Evolutionary conservation across 2,888 invertebrate species (phyloP), one percentile per base, ranked within the genome.

Genomic region (Amitus sp.): DNA sequence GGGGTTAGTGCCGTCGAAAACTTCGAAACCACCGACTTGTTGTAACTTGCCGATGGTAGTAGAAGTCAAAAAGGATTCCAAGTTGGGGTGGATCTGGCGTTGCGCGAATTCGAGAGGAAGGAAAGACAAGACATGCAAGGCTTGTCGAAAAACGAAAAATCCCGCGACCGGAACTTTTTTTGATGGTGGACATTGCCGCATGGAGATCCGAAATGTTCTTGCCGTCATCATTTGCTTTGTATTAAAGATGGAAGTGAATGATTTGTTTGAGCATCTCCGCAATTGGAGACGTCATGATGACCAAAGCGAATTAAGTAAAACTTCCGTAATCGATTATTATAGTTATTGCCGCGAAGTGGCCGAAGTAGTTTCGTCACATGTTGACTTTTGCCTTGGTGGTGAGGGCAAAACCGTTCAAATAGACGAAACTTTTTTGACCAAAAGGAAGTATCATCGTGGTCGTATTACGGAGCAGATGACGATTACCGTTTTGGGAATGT

Each of bases 401-500:
- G 43, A 40, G 1, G 50, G 47, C 15, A 63, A 59, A 59, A 59
- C 51, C 12, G 62, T 62, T n/a, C 50, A 62, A 37, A 54, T 62
- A 27, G 62, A 62, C 37, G 53, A 66, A 49, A 66, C 50, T 7
- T 66, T 67, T 46, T 47, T 63, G 5, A 63, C 65, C 0, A 63
- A 63, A 50, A 39, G 59, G 12, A 63, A 59, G 27, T 59, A 59
- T 27, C 34, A 58, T 43, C 45, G 62, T 2, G 49, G 58, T 9
- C 43, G 58, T 39, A 27, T 55, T 34, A 62, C 54, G 2, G 47
- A 47, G 30, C 47, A 47, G 18, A 47, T 47, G 30, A 47, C 47
- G 9, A 30, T 28, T 7, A 42, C 33, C 2, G 33, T 33, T 2
- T 9, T 33, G 3, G 33, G 33, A 4, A n/a, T 33, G 33, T 9